Evolutionary conservation across 1,140 invertebrate genomes (phyloP).

Genomic region (Coptotermes formosanus): DNA sequence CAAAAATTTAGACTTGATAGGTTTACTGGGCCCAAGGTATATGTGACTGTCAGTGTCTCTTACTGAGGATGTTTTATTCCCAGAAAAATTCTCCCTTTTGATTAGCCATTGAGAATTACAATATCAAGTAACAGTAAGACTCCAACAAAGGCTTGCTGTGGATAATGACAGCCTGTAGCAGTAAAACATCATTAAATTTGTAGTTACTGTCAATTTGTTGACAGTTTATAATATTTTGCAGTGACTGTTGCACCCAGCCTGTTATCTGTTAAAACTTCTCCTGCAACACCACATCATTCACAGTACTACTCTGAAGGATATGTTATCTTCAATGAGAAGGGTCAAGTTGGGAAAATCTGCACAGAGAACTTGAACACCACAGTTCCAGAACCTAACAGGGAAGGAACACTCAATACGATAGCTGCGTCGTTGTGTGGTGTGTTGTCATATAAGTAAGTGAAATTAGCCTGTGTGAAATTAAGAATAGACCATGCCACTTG

Average conservation of each 20-base stretch:
- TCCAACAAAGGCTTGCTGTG: too few species aligned
- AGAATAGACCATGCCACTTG: too few species aligned
- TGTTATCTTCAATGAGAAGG: constrained; percentile 80
- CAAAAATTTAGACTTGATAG: too few species aligned
- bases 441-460: constrained; percentile 68
- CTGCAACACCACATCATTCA: constrained; percentile 61
- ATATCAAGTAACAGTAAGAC: too few species aligned
- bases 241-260: constrained; percentile 72
- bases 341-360: constrained; percentile 75
- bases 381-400: constrained; percentile 51
- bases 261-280: constrained; percentile 52
- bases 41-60: too few species aligned
- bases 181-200: too few species aligned
- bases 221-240: constrained; percentile 44
- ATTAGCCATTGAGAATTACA: too few species aligned
- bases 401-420: constrained; percentile 61
- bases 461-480: too few species aligned
- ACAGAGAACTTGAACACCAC: constrained; percentile 66
- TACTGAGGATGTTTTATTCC: too few species aligned
- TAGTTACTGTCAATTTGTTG: neutral
- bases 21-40: too few species aligned
- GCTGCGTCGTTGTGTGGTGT: constrained; percentile 74
- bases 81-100: too few species aligned
- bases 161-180: too few species aligned
- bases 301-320: constrained; percentile 71